Percentiles rank a stretch among this genome's conserved stretches.
Evolutionary conservation across 2,113 vertebrate species (phyloP).

Genomic region (Carollia perspicillata): DNA sequence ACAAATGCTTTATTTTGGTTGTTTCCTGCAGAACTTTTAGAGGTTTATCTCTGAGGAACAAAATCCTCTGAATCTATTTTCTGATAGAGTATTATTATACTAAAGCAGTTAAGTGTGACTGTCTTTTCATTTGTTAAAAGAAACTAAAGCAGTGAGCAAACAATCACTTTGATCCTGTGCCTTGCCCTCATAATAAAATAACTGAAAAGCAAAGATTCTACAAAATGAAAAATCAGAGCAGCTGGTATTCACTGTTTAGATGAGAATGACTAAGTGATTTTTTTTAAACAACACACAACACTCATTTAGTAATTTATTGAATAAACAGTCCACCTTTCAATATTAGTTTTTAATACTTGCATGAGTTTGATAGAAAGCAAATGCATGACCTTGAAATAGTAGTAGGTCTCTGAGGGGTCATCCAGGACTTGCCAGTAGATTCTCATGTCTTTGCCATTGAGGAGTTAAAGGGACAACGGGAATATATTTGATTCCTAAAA

Average conservation of each 20-base stretch:
- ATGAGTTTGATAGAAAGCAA: neutral
- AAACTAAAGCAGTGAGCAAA: neutral
- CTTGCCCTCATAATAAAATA: neutral
- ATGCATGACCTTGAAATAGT: neutral
- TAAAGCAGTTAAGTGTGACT: neutral
- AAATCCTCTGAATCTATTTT: neutral
- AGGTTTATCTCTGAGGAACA: neutral
- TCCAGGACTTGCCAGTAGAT: neutral
- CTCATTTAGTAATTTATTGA: constrained; percentile 19
- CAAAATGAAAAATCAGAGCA: neutral
- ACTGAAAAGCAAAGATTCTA: neutral
- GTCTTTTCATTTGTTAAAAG: constrained; percentile 18
- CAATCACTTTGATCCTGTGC: neutral
- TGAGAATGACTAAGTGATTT: neutral
- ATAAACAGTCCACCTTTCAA: neutral
- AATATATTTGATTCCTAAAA: neutral
- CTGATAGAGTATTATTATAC: neutral
- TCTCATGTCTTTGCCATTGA: neutral
- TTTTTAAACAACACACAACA: neutral
- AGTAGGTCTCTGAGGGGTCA: neutral
- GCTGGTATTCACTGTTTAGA: neutral
- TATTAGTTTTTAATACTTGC: neutral
- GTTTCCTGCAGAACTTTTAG: neutral
- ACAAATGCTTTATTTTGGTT: neutral
- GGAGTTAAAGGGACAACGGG: neutral